Evolutionary conservation across 1,140 invertebrate genomes (phyloP), one percentile per base, ranked within the genome.

Genomic region (Ectropis grisescens): DNA sequence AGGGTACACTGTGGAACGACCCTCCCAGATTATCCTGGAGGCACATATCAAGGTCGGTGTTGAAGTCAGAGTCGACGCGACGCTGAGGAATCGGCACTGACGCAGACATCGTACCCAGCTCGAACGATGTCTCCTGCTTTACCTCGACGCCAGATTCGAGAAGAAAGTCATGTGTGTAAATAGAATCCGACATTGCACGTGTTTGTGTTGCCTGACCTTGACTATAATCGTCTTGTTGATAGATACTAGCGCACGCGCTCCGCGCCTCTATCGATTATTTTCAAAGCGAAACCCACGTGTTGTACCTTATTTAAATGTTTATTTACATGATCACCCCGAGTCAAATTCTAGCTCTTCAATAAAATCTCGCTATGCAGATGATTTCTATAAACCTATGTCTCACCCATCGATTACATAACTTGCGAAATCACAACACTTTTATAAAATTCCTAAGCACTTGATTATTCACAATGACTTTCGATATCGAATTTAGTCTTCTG

Each of bases 21-120:
- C 61, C 61, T 28, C 52, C 56, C 26, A 66, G 47, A 37, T 53
- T 74, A 16, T 84, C 85, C 54, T 81, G 82, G 28, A 82, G 64
- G 32, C 82, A 75, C 15, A 84, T 61, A 31, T 86, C 83, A 38
- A 85, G 49, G 35, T 88, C 86, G 16, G 82, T 61, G 32, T 57
- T 69, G 45, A 84, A 85, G 45, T 86, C 84, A 9, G 78, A 69
- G 37, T 84, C 83, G 12, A 57, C 47, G 33, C 81, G 68, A 13
- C 84, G 69, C 10, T 69, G 61, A 7, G 86, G 86, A 27, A 88
- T 87, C 1, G 86, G 86, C 15, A 88, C 84, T 11, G 85, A 86
- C 16, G 85, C 86, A 11, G 84, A 84, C 58, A 79, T 74, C 14
- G 61, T 37, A 15, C 76, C 65, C 30, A 79, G 34, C 33, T 78